These are phyloP conservation scores for Corythornis leucogaster DNA, from an alignment of 2,797 vertebrate genomes.

Conservation along the genomic window DNA sequence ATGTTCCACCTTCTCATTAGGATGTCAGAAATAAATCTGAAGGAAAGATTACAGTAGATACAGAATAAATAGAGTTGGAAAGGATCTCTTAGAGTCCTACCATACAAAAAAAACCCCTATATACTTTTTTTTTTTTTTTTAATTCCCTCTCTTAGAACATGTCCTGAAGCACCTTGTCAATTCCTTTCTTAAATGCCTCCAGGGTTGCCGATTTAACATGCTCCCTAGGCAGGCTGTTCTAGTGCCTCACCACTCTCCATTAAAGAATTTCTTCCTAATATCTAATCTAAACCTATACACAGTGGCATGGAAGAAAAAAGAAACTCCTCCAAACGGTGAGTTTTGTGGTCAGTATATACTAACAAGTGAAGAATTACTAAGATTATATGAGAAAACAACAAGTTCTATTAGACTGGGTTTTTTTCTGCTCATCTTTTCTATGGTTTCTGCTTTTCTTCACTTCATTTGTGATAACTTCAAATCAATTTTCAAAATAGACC, in stretches of 20 bases:
- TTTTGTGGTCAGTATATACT: background rate
- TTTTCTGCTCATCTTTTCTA: background rate
- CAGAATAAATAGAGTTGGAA: too few species aligned
- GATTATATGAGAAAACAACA: background rate
- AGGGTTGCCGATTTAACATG: too few species aligned
- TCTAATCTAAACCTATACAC: too few species aligned
- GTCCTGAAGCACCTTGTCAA: too few species aligned
- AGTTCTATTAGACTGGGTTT: background rate
- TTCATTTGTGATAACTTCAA: background rate
- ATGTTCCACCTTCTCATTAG: background rate
- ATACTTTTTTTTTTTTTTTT: too few species aligned
- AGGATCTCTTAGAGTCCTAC: too few species aligned
- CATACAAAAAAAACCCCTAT: too few species aligned
- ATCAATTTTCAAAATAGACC: background rate
- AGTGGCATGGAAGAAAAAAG: background rate
- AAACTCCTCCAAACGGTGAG: background rate
- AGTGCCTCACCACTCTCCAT: too few species aligned
- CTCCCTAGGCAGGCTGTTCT: too few species aligned
- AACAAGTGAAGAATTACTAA: background rate
- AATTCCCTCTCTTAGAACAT: too few species aligned
- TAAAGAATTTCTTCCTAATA: too few species aligned
- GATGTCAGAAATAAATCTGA: background rate
- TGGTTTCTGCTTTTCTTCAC: background rate
- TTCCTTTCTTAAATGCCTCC: too few species aligned
- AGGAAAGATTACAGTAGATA: background rate